phyloP scores from a whole-genome alignment of 2,113 vertebrate genomes.

The Uropsilus gracilis region DNA sequence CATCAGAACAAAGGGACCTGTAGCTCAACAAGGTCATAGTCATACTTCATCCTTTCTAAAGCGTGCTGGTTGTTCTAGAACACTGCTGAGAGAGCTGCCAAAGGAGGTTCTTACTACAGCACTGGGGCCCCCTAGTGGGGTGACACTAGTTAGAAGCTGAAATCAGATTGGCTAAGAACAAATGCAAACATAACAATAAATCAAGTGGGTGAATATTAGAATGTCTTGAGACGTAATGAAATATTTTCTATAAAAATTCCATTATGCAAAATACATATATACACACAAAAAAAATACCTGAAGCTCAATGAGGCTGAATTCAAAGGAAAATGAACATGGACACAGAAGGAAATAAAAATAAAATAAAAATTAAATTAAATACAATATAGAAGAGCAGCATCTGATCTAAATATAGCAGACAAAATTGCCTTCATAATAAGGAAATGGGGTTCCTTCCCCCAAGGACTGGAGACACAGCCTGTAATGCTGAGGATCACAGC shows the following conservation, averaged over 20 bases:
- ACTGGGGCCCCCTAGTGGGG: conserved; percentile 78
- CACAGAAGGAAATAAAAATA: neutral
- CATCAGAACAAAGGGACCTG: neutral
- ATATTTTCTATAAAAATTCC: conserved; percentile 4
- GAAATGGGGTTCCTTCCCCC: neutral
- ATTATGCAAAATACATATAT: neutral
- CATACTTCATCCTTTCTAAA: neutral
- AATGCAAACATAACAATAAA: conserved; percentile 35
- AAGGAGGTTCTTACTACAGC: neutral
- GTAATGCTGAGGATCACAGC: neutral
- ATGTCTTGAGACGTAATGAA: neutral
- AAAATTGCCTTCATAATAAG: neutral
- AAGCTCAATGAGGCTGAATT: neutral
- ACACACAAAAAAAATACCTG: neutral
- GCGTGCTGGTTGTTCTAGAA: neutral
- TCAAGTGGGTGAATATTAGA: neutral
- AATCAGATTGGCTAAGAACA: neutral
- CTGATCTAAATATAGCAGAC: neutral
- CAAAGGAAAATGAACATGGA: neutral
- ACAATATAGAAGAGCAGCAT: neutral
- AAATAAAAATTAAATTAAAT: neutral
- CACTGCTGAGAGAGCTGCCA: neutral
- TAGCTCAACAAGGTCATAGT: fast-evolving
- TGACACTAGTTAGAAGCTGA: neutral
- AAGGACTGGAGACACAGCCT: neutral